Evolutionary conservation across 2,888 invertebrate species (phyloP).

Genomic region (Cephus rjabovi): DNA sequence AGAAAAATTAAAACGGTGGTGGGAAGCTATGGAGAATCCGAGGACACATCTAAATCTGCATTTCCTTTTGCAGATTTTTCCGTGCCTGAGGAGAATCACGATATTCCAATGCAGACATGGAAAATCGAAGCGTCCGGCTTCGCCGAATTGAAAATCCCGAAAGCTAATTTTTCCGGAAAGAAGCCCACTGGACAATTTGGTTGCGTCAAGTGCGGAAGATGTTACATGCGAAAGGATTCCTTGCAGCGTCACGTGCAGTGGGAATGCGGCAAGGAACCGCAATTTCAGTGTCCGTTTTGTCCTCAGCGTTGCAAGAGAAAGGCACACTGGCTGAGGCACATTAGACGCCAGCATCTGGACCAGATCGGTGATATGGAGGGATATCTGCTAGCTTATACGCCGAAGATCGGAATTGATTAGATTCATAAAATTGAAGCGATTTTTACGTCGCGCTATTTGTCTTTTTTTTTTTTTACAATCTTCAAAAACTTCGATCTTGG

Average conservation of each 20-base stretch:
- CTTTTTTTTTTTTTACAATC: neutral
- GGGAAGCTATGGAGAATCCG: neutral
- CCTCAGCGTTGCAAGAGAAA: slow-evolving; percentile 65
- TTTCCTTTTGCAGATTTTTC: slow-evolving; percentile 48
- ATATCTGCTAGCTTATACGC: slow-evolving; percentile 38
- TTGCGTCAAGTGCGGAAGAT: slow-evolving; percentile 71
- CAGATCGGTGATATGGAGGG: slow-evolving; percentile 68
- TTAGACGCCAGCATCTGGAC: slow-evolving; percentile 69
- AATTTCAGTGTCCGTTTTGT: slow-evolving; percentile 68
- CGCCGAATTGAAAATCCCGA: slow-evolving; percentile 54
- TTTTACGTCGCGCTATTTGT: neutral
- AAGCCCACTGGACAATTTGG: slow-evolving; percentile 65
- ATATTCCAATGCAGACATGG: slow-evolving; percentile 49
- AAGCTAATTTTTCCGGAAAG: slow-evolving; percentile 43
- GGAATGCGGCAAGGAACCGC: slow-evolving; percentile 69
- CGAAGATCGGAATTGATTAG: slow-evolving; percentile 28
- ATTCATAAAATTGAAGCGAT: neutral
- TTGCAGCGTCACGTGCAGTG: slow-evolving; percentile 71
- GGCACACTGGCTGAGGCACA: slow-evolving; percentile 69
- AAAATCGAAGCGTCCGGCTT: slow-evolving; percentile 37
- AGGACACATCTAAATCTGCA: slow-evolving; percentile 18
- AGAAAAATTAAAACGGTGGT: neutral
- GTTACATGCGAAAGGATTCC: slow-evolving; percentile 73
- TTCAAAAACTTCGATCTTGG: neutral
- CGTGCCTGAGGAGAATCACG: slow-evolving; percentile 39